Percentiles rank a stretch among this genome's conserved stretches.
phyloP scores from a whole-genome alignment of 2,113 vertebrate species.

The Haemorhous mexicanus region DNA sequence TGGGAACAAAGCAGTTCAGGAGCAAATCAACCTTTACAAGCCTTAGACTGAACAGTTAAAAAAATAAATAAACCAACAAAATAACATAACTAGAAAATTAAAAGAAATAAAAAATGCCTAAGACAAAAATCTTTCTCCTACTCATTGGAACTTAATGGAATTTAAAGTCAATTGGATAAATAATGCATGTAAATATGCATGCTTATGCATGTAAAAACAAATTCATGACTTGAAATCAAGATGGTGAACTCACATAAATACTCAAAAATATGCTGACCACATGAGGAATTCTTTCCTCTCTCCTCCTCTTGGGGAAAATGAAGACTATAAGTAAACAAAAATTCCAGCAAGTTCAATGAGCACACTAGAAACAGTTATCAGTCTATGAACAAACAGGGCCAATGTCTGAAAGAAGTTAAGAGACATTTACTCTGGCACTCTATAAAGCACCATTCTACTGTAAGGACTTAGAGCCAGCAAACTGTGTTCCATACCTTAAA shows the following conservation, averaged over 20 bases:
- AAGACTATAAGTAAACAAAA: conserved; percentile 66
- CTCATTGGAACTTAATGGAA: conserved; percentile 82
- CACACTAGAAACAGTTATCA: conserved; percentile 52
- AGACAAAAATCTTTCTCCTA: conserved; percentile 70
- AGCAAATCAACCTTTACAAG: conserved; percentile 89
- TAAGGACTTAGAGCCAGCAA: conserved; percentile 57
- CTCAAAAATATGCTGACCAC: conserved; percentile 70
- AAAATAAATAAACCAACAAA: conserved; percentile 78
- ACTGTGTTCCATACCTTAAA: conserved; percentile 59
- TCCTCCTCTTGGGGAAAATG: conserved; percentile 64
- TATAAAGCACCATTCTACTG: conserved; percentile 44
- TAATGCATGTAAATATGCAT: conserved; percentile 80
- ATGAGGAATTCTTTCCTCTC: conserved; percentile 70
- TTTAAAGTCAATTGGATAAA: conserved; percentile 75
- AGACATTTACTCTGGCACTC: conserved; percentile 65
- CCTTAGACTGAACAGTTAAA: conserved; percentile 81
- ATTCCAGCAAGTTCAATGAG: conserved; percentile 76
- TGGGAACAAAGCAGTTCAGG: conserved; percentile 92
- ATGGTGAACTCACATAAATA: conserved; percentile 77
- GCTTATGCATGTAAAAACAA: conserved; percentile 83
- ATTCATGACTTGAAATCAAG: conserved; percentile 81
- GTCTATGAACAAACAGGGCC: conserved; percentile 63
- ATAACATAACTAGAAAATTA: conserved; percentile 79
- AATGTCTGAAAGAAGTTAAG: conserved; percentile 47
- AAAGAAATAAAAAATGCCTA: conserved; percentile 74